A percentile compares a stretch with the other conserved stretches of the same genome.
phyloP scores from a whole-genome alignment of 2,797 vertebrate genomes.

The Acrossocheilus fasciatus region DNA sequence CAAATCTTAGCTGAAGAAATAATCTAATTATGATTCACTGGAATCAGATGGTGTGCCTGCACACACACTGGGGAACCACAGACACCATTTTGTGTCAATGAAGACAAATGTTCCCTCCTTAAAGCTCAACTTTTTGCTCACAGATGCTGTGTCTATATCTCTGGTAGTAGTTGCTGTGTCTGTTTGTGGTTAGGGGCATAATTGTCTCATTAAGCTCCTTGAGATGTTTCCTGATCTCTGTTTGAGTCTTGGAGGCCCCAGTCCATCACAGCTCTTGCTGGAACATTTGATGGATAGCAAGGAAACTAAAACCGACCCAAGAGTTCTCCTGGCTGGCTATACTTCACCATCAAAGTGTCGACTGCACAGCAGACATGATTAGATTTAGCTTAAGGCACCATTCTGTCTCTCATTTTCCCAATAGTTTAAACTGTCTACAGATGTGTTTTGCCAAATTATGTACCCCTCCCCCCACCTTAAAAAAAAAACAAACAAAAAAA shows the following conservation, averaged over 20 bases:
- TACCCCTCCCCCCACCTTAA: neutral
- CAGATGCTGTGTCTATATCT: neutral
- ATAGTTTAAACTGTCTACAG: constrained; percentile 54
- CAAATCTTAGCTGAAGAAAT: neutral
- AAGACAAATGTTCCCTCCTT: neutral
- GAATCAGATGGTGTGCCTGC: neutral
- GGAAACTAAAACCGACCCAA: constrained; percentile 21
- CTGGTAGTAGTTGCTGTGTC: constrained; percentile 32
- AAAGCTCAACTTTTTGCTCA: neutral
- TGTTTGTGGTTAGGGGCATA: constrained; percentile 49
- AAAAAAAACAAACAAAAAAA: neutral
- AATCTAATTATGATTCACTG: neutral
- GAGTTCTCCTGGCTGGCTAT: constrained; percentile 3
- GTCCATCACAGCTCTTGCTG: constrained; percentile 13
- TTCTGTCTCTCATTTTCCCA: constrained; percentile 50
- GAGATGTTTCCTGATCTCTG: constrained; percentile 33
- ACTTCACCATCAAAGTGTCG: constrained; percentile 49
- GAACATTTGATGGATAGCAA: constrained; percentile 5
- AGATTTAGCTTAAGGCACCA: constrained; percentile 55
- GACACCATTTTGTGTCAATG: neutral
- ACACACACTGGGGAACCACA: neutral
- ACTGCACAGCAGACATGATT: constrained; percentile 52
- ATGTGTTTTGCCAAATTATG: constrained; percentile 16
- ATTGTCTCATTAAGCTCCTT: constrained; percentile 25
- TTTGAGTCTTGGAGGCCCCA: constrained; percentile 23